phyloP scores from a whole-genome alignment of 1,140 invertebrate genomes.

The Trichonephila clavipes region DNA sequence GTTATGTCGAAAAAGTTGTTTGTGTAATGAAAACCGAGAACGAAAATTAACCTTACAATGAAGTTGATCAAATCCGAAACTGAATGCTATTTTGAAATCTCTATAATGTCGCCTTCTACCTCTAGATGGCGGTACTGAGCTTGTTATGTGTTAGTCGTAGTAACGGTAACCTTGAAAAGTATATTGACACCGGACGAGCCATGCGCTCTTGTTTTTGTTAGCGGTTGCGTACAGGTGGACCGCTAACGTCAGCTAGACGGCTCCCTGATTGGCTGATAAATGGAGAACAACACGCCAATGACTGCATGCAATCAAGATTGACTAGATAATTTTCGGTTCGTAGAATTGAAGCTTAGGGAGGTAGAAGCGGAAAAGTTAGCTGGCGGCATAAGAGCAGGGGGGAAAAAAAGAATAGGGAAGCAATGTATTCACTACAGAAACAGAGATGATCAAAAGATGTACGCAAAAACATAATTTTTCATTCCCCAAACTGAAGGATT shows the following conservation, averaged over 20 bases:
- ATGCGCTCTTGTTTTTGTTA: conserved; percentile 69
- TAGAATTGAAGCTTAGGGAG: conserved; percentile 2
- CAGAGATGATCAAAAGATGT: not conserved
- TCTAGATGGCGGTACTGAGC: conserved; percentile 47
- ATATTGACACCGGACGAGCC: conserved; percentile 70
- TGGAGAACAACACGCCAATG: conserved; percentile 62
- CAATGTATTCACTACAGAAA: not conserved
- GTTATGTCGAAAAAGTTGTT: too few species aligned
- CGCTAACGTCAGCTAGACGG: conserved; percentile 61
- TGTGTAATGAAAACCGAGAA: too few species aligned
- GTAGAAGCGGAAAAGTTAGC: conserved; percentile 15
- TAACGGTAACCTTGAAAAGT: conserved; percentile 76
- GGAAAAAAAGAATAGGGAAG: too few species aligned
- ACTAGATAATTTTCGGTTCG: conserved; percentile 71
- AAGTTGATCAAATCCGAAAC: not conserved
- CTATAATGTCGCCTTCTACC: not conserved
- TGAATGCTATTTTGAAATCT: not conserved
- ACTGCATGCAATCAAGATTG: conserved; percentile 69
- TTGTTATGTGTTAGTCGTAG: not conserved
- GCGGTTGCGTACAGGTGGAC: conserved; percentile 70
- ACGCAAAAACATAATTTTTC: not conserved
- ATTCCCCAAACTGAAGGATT: not conserved
- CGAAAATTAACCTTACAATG: not conserved
- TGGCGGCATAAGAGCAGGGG: not conserved
- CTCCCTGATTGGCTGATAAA: conserved; percentile 73